These are phyloP conservation scores for Aphidius colemani DNA, from an alignment of 2,888 invertebrate genomes.

Conservation along the genomic window DNA sequence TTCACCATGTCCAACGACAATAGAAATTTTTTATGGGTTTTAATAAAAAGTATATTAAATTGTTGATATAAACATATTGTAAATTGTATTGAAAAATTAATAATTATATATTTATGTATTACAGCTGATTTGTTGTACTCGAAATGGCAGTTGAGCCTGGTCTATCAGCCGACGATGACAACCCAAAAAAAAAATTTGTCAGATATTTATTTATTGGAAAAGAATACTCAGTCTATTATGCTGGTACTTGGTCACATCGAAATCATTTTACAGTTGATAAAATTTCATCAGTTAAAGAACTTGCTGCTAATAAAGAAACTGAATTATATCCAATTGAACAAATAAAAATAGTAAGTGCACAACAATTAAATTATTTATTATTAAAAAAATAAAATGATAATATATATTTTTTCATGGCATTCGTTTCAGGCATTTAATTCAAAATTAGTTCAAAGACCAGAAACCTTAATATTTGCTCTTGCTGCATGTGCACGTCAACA, in stretches of 20 bases:
- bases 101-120: background rate
- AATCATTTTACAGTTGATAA: conserved; percentile 62
- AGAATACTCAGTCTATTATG: conserved; percentile 64
- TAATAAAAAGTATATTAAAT: too few species aligned
- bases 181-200: conserved; percentile 51
- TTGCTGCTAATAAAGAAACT: conserved; percentile 44
- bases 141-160: conserved; percentile 26
- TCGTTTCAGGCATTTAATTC: conserved; percentile 60
- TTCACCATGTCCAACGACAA: too few species aligned
- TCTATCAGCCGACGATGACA: conserved; percentile 18
- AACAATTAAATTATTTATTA: background rate
- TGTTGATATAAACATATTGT: too few species aligned
- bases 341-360: conserved; percentile 47
- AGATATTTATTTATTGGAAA: conserved; percentile 64
- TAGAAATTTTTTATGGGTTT: too few species aligned
- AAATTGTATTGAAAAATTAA: background rate
- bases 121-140: conserved; percentile 2
- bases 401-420: conserved; percentile 13
- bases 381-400: background rate
- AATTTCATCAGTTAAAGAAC: conserved; percentile 56
- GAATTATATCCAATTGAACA: conserved; percentile 44
- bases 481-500: conserved; percentile 65
- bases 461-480: conserved; percentile 69
- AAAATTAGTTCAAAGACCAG: conserved; percentile 63
- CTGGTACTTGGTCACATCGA: conserved; percentile 64